Evolutionary conservation across 2,888 invertebrate genomes (phyloP).

Genomic region (Brachycybe producta): DNA sequence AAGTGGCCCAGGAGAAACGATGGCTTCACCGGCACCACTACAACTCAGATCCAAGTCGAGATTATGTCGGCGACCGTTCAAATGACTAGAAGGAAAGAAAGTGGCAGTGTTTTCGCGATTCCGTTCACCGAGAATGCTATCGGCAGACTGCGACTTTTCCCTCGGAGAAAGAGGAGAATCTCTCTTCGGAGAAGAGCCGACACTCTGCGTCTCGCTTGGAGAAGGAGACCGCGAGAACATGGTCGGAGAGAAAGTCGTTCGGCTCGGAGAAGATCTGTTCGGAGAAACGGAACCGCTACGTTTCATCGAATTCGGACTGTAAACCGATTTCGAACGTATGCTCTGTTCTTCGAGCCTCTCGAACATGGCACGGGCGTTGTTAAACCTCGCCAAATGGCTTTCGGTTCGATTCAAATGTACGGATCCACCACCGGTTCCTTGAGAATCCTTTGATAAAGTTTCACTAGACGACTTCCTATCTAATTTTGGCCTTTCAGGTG

Average conservation of each 20-base stretch:
- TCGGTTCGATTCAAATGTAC: conserved; percentile 47
- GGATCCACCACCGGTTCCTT: neutral
- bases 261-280: conserved; percentile 18
- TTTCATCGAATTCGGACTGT: conserved; percentile 14
- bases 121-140: conserved; percentile 18
- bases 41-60: conserved; percentile 10
- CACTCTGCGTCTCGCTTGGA: conserved; percentile 27
- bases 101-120: conserved; percentile 26
- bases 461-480: neutral
- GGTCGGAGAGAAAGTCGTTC: conserved; percentile 12
- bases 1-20: conserved; percentile 10
- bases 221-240: conserved; percentile 28
- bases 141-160: conserved; percentile 20
- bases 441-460: neutral
- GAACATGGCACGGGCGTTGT: conserved; percentile 79
- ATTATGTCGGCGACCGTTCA: conserved; percentile 12
- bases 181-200: conserved; percentile 14
- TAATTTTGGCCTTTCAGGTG: neutral
- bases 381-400: conserved; percentile 79
- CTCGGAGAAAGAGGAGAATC: conserved; percentile 17
- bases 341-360: conserved; percentile 56
- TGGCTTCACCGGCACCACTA: conserved; percentile 13
- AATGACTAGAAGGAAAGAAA: conserved; percentile 20
- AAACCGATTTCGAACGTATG: conserved; percentile 40
- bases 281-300: conserved; percentile 21